Evolutionary conservation across 2,113 vertebrate species (phyloP).

Genomic region (Dunckerocampus dactyliophorus): DNA sequence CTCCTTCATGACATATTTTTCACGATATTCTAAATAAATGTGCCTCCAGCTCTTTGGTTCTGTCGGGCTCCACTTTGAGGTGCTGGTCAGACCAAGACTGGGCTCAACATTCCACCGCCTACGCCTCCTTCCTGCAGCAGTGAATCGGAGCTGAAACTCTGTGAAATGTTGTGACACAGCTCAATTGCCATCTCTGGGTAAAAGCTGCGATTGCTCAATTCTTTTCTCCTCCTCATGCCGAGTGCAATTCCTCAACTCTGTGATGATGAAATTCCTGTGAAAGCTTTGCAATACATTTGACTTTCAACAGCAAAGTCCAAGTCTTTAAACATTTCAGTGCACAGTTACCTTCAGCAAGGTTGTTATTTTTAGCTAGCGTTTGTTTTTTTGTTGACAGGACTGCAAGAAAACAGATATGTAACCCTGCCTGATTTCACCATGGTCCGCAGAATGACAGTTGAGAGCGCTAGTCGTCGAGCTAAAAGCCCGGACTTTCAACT

Average conservation of each 20-base stretch:
- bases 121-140: not conserved
- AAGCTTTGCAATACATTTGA: not conserved
- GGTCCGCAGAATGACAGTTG: too few relatives aligned
- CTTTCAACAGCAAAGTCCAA: not conserved
- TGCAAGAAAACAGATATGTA: too few relatives aligned
- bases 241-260: not conserved
- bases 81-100: not conserved
- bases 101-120: not conserved
- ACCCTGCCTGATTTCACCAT: too few relatives aligned
- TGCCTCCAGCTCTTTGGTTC: constrained; percentile 12
- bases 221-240: not conserved
- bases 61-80: not conserved
- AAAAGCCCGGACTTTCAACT: too few relatives aligned
- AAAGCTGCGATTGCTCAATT: constrained; percentile 5
- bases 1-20: not conserved
- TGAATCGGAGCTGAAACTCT: not conserved
- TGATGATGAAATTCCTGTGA: constrained; percentile 4
- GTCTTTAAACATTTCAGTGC: too few relatives aligned
- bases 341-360: too few relatives aligned
- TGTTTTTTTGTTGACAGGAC: too few relatives aligned
- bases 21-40: constrained; percentile 7
- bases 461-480: too few relatives aligned
- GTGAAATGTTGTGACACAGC: not conserved
- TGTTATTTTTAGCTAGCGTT: too few relatives aligned
- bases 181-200: not conserved